A percentile compares a stretch with the other conserved stretches of the same genome.
Evolutionary conservation across 2,797 vertebrate genomes (phyloP).

Genomic region (Myiotriccus ornatus): DNA sequence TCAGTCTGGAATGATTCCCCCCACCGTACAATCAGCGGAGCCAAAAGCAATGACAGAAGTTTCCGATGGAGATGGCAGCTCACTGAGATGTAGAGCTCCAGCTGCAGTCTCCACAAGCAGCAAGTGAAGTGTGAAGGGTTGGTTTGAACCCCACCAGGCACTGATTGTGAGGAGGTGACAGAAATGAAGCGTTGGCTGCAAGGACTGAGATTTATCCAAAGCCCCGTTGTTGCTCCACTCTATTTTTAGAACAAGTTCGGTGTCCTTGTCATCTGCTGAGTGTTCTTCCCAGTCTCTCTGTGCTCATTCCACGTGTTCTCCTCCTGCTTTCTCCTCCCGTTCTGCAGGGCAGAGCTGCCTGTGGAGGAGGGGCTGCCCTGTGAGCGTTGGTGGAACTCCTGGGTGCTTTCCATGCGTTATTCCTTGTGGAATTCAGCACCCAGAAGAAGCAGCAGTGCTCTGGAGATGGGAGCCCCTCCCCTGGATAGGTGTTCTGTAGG

Average conservation of each 20-base stretch:
- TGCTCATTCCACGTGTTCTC: not conserved
- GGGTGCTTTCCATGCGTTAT: no score
- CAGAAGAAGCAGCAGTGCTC: not conserved
- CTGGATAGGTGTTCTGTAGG: not conserved
- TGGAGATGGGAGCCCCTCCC: fast-evolving
- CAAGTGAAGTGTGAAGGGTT: not conserved
- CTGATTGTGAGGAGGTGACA: not conserved
- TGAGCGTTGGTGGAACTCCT: fast-evolving
- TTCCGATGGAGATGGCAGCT: not conserved
- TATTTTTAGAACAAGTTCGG: not conserved
- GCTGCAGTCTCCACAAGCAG: not conserved
- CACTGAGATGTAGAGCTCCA: not conserved
- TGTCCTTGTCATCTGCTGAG: no score
- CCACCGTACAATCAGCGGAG: not conserved
- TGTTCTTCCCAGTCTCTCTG: not conserved
- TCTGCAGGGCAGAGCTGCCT: not conserved
- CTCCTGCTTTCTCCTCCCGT: not conserved
- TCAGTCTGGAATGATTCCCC: not conserved
- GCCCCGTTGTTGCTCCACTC: fast-evolving
- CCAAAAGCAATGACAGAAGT: not conserved
- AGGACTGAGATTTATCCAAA: not conserved
- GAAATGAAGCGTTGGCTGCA: not conserved
- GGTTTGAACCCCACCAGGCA: not conserved
- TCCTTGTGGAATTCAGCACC: not conserved
- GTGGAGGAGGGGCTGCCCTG: not conserved